Percentiles rank a stretch among this genome's conserved stretches.
These are phyloP conservation scores for Zaprionus africanus DNA, from an alignment of 1,140 invertebrate genomes.

Conservation along the genomic window DNA sequence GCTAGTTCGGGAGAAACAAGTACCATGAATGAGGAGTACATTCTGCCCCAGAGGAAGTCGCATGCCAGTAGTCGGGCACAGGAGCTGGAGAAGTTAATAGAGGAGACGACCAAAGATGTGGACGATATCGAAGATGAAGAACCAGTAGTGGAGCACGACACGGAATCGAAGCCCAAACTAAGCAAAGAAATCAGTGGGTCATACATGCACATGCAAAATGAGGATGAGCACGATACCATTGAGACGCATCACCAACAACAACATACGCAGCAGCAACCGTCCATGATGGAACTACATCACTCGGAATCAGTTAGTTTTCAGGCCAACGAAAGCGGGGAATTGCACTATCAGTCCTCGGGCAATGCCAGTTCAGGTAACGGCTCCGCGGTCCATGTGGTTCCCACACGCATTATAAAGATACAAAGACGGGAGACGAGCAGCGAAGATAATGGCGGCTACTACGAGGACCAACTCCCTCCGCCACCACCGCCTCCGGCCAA, in stretches of 20 bases:
- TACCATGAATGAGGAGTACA: constrained; percentile 74
- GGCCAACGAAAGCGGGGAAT: constrained; percentile 66
- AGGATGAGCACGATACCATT: constrained; percentile 52
- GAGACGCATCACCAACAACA: constrained; percentile 58
- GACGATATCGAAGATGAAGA: constrained; percentile 75
- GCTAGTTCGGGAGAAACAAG: constrained; percentile 27
- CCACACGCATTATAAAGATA: constrained; percentile 76
- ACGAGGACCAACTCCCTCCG: constrained; percentile 58
- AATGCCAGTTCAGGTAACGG: constrained; percentile 32
- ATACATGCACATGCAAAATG: constrained; percentile 47
- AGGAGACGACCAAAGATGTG: constrained; percentile 83
- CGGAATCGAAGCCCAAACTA: constrained; percentile 70
- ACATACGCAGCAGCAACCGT: constrained; percentile 40
- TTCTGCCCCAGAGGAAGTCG: constrained; percentile 53
- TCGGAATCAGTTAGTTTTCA: constrained; percentile 69
- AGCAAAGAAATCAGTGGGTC: constrained; percentile 53
- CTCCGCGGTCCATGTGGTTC: constrained; percentile 60
- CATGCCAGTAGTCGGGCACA: constrained; percentile 64
- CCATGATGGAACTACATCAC: constrained; percentile 63
- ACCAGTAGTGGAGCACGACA: constrained; percentile 44
- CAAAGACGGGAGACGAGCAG: constrained; percentile 62
- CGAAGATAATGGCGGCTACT: constrained; percentile 60
- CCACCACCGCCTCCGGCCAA: constrained; percentile 55
- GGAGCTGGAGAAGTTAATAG: constrained; percentile 80
- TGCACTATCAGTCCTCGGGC: constrained; percentile 58